phyloP scores from a whole-genome alignment of 2,113 vertebrate species.

The Orientallactaga bullata region DNA sequence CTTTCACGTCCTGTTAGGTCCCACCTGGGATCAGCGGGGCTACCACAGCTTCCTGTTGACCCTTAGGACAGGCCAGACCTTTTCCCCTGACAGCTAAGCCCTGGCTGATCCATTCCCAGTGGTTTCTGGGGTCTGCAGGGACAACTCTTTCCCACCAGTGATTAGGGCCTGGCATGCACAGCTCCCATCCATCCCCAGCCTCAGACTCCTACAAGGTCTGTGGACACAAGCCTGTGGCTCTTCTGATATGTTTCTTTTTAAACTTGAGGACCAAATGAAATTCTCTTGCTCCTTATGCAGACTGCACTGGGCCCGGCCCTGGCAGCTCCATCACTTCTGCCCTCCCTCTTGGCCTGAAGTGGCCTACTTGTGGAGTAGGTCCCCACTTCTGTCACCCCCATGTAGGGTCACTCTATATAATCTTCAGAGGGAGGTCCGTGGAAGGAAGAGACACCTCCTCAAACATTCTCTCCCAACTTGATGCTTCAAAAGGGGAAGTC shows the following conservation, averaged over 20 bases:
- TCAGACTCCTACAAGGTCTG: neutral
- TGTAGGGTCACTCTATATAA: neutral
- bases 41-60: neutral
- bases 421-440: neutral
- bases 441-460: neutral
- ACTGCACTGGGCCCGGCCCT: neutral
- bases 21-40: neutral
- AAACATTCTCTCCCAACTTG: neutral
- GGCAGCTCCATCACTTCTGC: neutral
- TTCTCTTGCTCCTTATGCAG: neutral
- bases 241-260: conserved; percentile 54
- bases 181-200: neutral
- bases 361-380: neutral
- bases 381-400: neutral
- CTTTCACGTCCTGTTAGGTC: neutral
- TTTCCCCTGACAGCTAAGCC: neutral
- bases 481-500: conserved; percentile 50
- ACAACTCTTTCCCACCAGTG: neutral
- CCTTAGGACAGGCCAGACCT: neutral
- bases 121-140: neutral
- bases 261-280: conserved; percentile 76
- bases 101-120: no score
- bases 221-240: neutral
- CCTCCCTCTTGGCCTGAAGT: neutral
- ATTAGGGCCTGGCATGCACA: neutral